These are phyloP conservation scores for Amblyjoppa proteus DNA, from an alignment of 2,888 invertebrate genomes.

Conservation along the genomic window DNA sequence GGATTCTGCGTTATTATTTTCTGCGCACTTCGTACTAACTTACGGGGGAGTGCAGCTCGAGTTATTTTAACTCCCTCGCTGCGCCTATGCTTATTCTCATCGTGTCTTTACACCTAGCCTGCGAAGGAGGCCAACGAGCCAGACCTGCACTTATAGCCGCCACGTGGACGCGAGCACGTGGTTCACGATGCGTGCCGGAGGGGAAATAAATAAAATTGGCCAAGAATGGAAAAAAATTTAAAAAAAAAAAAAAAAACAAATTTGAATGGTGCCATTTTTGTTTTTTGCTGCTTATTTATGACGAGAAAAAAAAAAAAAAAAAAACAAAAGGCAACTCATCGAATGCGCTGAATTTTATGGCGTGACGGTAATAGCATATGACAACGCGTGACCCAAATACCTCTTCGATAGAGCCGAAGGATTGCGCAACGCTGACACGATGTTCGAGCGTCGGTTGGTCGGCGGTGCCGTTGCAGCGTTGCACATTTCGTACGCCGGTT, in stretches of 20 bases:
- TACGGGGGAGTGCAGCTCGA: neutral
- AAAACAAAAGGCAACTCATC: conserved; percentile 59
- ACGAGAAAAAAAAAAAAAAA: neutral
- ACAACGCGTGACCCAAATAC: conserved; percentile 82
- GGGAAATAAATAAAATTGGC: neutral
- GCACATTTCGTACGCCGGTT: conserved; percentile 61
- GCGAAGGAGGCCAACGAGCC: conserved; percentile 19
- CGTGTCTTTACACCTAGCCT: conserved; percentile 9
- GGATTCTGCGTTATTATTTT: conserved; percentile 20
- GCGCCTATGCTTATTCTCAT: conserved; percentile 1
- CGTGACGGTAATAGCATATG: conserved; percentile 76
- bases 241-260: neutral
- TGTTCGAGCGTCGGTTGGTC: conserved; percentile 48
- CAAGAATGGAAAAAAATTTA: neutral
- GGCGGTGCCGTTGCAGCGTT: conserved; percentile 55
- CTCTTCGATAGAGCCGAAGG: conserved; percentile 75
- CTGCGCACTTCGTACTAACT: neutral
- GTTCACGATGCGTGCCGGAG: conserved; percentile 4
- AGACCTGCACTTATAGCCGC: conserved; percentile 20
- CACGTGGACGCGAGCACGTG: conserved; percentile 60
- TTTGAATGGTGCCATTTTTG: conserved; percentile 2
- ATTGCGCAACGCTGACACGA: conserved; percentile 77
- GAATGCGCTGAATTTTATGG: conserved; percentile 73
- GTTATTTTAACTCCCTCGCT: conserved; percentile 10
- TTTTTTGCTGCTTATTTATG: conserved; percentile 4